Evolutionary conservation across 2,888 invertebrate species (phyloP), one percentile per base, ranked within the genome.

Genomic region (Lissocephala sabroskyi): DNA sequence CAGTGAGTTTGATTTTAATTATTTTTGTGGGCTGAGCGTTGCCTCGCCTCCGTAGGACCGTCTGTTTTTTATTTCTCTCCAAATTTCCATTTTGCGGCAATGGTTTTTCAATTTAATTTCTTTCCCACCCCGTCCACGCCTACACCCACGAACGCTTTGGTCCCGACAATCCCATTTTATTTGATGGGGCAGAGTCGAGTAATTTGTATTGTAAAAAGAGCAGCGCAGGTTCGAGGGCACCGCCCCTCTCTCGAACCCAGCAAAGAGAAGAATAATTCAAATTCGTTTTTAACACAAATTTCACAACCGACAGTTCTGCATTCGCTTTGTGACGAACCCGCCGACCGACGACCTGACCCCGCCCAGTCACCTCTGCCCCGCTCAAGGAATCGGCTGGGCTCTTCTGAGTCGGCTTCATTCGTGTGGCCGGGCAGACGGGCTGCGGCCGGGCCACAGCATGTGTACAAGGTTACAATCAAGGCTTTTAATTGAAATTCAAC

Each of bases 401-500:
- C n/a, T n/a, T n/a, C n/a, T n/a, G n/a, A n/a, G n/a, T n/a, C n/a
- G n/a, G n/a, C n/a, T n/a, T n/a, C n/a, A n/a, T n/a, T n/a, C n/a
- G n/a, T n/a, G n/a, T n/a, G n/a, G n/a, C n/a, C n/a, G n/a, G n/a
- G n/a, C n/a, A n/a, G n/a, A n/a, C n/a, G n/a, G n/a, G n/a, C n/a
- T n/a, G n/a, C n/a, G n/a, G n/a, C n/a, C n/a, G n/a, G n/a, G n/a
- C n/a, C 67, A 55, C 68, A 68, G 58, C 59, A 56, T 59, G 60
- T 59, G 54, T 44, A 58, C 57, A 62, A 57, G 56, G 56, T 49
- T 59, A 56, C 74, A 68, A 65, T 74, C 78, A 77, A 71, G 70
- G 70, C 52, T 65, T 73, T 71, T 71, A 68, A 71, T 71, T 77
- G 71, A 77, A 74, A 71, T 59, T 74, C 62, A 77, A 52, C 60